phyloP scores from a whole-genome alignment of 2,888 invertebrate genomes.

The Pristionchus exspectatus region DNA sequence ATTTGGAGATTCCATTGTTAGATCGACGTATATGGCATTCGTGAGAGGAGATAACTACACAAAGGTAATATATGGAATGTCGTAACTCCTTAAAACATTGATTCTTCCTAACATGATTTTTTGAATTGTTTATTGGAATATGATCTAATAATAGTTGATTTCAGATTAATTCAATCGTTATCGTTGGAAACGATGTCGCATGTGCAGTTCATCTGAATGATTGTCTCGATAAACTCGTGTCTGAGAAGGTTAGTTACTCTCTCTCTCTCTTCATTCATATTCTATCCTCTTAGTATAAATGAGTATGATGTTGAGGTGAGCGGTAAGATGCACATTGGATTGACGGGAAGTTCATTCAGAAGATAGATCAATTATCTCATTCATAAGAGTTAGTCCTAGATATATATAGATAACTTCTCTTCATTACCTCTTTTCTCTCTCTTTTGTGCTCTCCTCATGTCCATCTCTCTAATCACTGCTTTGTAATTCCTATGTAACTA shows the following conservation, averaged over 20 bases:
- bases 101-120: neutral
- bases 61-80: neutral
- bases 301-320: constrained; percentile 18
- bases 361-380: constrained; percentile 1
- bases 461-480: neutral
- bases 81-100: neutral
- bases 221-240: constrained; percentile 44
- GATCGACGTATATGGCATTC: constrained; percentile 54
- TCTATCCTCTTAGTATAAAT: neutral
- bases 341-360: constrained; percentile 44
- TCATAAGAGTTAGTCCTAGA: neutral
- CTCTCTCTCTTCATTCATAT: neutral
- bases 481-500: neutral
- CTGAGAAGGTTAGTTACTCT: constrained; percentile 39
- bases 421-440: neutral
- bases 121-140: neutral
- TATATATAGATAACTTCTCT: neutral
- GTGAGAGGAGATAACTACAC: constrained; percentile 39
- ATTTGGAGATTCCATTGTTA: constrained; percentile 46
- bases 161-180: constrained; percentile 33
- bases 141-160: neutral
- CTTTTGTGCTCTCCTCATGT: neutral
- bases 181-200: neutral
- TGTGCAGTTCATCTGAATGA: constrained; percentile 39
- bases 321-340: neutral